Conservation (phyloP, 2,113 vertebrate species). For the Columbina picui region DNA sequence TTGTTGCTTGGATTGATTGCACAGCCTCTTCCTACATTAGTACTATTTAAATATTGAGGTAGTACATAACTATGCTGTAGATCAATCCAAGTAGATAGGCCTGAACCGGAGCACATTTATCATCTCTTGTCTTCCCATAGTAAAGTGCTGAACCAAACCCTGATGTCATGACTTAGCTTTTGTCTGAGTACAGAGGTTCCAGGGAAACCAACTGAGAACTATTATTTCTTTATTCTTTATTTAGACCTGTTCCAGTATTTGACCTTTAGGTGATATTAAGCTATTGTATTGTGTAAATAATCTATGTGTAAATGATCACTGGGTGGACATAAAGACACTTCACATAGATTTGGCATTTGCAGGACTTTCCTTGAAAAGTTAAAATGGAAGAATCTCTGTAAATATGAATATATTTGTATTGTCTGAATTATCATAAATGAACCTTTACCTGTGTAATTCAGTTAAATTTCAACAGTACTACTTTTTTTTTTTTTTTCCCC, state of each 20-base stretch:
- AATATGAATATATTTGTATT: not conserved
- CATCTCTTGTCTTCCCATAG: not conserved
- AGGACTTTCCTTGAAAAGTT: not conserved
- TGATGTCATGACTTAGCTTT: not conserved
- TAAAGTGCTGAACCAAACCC: not conserved
- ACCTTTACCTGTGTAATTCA: not conserved
- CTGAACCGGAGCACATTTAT: not conserved
- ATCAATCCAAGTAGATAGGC: not conserved
- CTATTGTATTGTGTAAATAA: not conserved
- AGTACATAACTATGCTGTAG: not conserved
- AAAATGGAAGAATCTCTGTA: not conserved
- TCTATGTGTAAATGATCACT: not conserved
- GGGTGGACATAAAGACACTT: not conserved
- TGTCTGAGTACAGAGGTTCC: not conserved
- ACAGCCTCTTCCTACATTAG: not conserved
- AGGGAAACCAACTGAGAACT: not conserved
- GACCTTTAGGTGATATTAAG: not conserved
- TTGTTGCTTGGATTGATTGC: not conserved
- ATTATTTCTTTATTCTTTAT: not conserved
- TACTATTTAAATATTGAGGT: not conserved
- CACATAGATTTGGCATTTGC: not conserved
- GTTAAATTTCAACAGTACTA: not conserved
- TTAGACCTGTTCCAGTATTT: not conserved
- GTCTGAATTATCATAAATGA: not conserved
- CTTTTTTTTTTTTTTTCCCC: not conserved